Conservation (phyloP, 2,113 vertebrate species). For the Geococcyx californianus region DNA sequence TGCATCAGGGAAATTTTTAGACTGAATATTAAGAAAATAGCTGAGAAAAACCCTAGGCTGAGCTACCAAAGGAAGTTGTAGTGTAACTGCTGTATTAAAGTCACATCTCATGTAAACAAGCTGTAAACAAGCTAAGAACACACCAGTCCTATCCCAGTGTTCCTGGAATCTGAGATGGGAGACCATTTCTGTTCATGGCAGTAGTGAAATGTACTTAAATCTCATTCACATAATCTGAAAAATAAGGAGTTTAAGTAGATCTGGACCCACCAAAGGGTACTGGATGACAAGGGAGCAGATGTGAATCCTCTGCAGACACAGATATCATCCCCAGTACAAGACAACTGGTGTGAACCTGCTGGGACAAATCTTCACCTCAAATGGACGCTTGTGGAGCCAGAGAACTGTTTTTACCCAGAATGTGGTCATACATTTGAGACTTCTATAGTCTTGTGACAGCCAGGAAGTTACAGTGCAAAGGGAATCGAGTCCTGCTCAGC, state of each 20-base stretch:
- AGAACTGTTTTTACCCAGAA: background rate
- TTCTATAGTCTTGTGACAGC: background rate
- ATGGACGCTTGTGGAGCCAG: background rate
- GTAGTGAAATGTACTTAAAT: background rate
- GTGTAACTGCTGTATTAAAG: background rate
- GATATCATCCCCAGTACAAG: background rate
- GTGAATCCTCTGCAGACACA: background rate
- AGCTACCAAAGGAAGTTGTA: background rate
- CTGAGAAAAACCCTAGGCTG: background rate
- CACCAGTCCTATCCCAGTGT: background rate
- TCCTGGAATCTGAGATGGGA: background rate
- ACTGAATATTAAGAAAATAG: conserved; percentile 13
- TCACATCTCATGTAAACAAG: background rate
- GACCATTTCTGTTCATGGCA: background rate
- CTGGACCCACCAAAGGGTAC: background rate
- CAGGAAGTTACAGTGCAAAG: background rate
- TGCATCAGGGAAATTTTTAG: conserved; percentile 49
- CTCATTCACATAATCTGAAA: background rate
- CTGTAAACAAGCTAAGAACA: background rate
- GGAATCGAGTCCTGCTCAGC: background rate
- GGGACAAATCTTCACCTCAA: background rate
- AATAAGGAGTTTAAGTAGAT: background rate
- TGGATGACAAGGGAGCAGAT: background rate
- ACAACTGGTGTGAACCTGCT: background rate
- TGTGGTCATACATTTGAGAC: background rate